phyloP scores from a whole-genome alignment of 2,113 vertebrate species.

The Atherinomorus stipes region DNA sequence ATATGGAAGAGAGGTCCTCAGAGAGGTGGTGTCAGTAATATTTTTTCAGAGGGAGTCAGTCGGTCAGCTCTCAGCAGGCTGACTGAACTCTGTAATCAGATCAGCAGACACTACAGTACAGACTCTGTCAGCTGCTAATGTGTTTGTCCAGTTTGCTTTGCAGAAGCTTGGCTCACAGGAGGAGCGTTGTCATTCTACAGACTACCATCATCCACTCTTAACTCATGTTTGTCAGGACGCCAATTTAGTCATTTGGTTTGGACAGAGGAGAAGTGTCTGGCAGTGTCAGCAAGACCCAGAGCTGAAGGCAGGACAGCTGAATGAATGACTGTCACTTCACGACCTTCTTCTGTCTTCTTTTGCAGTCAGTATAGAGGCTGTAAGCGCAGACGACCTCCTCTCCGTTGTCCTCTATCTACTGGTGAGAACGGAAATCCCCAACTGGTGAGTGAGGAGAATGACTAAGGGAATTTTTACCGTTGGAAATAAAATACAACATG shows the following conservation, averaged over 20 bases:
- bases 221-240: constrained; percentile 56
- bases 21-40: not conserved
- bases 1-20: not conserved
- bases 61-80: not conserved
- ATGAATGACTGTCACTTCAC: not conserved
- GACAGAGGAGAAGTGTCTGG: constrained; percentile 1
- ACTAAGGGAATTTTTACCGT: not conserved
- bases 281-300: not conserved
- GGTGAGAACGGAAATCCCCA: constrained; percentile 97
- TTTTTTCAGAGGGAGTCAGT: not conserved
- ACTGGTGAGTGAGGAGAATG: constrained; percentile 86
- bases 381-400: constrained; percentile 96
- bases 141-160: constrained; percentile 56
- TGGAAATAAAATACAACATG: not conserved
- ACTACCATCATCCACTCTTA: constrained; percentile 35
- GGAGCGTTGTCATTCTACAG: constrained; percentile 41
- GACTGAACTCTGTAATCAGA: constrained; percentile 41
- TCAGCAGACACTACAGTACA: constrained; percentile 42
- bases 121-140: constrained; percentile 35
- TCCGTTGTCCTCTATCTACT: constrained; percentile 93
- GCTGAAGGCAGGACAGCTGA: not conserved
- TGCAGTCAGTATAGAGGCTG: constrained; percentile 90
- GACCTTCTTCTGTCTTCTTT: not conserved
- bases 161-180: constrained; percentile 35
- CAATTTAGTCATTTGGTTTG: constrained; percentile 54